Base-by-base conservation (phyloP, 1,140 invertebrate species). In the Nephila pilipes region DNA sequence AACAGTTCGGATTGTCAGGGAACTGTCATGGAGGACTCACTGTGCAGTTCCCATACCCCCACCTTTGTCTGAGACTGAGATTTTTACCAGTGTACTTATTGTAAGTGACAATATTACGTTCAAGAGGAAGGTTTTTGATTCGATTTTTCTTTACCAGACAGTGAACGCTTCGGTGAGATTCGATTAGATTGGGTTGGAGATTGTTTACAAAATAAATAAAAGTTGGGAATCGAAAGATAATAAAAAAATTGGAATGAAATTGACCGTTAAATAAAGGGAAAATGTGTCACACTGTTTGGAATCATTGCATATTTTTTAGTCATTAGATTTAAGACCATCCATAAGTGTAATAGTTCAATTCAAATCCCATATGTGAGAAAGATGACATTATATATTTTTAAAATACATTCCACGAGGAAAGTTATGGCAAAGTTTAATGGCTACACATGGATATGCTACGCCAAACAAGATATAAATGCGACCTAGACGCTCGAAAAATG, bases 1-100 rank as follows among this genome's bases (percentile, higher is more conserved):
- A 83, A 83, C 80, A 83, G 38, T 83, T 29, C 54, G 10, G 54
- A 29, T 55, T 83, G 80, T 83, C 80, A 83, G 16, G 80, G n/a
- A 83, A 83, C 80, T 83, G 80, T 83, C 80, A 83, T 38, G 38
- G 22, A 6, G 16, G 46, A 83, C 80, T 54, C 38, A 46, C 38
- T 8, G 54, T 6, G 38, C 16, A 18, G 18, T 36, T 18, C 69
- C 69, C 29, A 3, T 16, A 14, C 32, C 69, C 29, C 32, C 29
- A 2, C 4, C 29, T 18, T 16, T 18, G 29, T 32, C 69, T 12
- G n/a, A 25, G n/a, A 22, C 22, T 6, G 32, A 75, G 69, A 75
- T 75, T 75, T 75, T 75, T 75, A 20, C 69, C 69, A 32, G 32
- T 75, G 69, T 75, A 75, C 14, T 75, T 75, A 25, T 75, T 75